Conservation (phyloP, 2,888 invertebrate genomes). For the Tholera decimalis region DNA sequence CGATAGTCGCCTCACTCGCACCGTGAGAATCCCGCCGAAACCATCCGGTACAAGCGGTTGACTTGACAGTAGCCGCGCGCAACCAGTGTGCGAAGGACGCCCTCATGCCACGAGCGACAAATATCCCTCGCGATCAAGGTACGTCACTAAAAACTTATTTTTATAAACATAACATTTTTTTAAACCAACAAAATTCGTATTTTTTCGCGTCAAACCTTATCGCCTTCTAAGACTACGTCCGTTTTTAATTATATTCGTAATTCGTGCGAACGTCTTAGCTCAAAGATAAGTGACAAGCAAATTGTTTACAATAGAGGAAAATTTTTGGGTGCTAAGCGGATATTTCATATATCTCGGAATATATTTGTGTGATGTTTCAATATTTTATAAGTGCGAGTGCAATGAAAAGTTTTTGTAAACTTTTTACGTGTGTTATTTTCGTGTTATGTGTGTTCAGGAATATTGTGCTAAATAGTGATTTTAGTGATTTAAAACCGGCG, state of each 20-base stretch:
- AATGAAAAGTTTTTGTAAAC: conserved; percentile 41
- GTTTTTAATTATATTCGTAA: conserved; percentile 18
- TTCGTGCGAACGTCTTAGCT: conserved; percentile 30
- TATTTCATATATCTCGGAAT: neutral
- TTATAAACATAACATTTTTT: conserved; percentile 18
- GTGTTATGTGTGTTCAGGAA: neutral
- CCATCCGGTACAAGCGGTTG: conserved; percentile 62
- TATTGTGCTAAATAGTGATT: neutral
- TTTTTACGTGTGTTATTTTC: conserved; percentile 30
- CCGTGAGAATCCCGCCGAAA: conserved; percentile 76
- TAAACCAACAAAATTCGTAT: neutral
- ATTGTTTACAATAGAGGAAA: conserved; percentile 49
- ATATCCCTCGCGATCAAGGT: conserved; percentile 76
- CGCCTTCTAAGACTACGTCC: neutral
- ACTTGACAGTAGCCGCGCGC: conserved; percentile 81
- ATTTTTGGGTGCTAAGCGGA: conserved; percentile 13
- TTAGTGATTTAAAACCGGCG: too few relatives aligned
- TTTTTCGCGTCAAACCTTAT: neutral
- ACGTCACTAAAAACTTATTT: conserved; percentile 72
- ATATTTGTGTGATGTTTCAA: conserved; percentile 1
- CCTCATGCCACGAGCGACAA: conserved; percentile 73
- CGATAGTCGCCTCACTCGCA: conserved; percentile 70
- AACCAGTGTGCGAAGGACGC: conserved; percentile 77
- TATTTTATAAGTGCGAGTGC: conserved; percentile 10
- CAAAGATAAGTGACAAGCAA: conserved; percentile 40